A percentile compares a stretch with the other conserved stretches of the same genome.
Conservation (phyloP, 2,888 invertebrate genomes). For the Agriopis aurantiaria region DNA sequence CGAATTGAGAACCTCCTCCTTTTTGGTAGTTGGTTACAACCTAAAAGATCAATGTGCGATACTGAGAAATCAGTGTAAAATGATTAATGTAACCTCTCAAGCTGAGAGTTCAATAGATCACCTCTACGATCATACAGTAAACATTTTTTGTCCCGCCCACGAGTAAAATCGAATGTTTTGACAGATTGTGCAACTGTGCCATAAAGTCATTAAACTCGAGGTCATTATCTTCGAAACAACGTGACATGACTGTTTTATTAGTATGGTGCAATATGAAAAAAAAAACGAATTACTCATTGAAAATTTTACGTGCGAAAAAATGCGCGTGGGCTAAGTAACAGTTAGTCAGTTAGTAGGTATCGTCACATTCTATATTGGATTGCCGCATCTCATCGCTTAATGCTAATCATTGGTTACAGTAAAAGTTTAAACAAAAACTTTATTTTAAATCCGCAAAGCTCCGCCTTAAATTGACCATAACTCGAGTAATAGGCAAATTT, state of each 20-base stretch:
- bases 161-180: slow-evolving; percentile 21
- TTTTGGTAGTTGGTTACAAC: neutral
- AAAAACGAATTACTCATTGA: slow-evolving; percentile 65
- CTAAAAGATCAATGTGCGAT: neutral
- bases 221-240: slow-evolving; percentile 50
- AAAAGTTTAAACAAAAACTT: neutral
- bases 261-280: slow-evolving; percentile 58
- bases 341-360: slow-evolving; percentile 62
- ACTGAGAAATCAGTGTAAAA: slow-evolving; percentile 1
- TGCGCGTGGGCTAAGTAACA: slow-evolving; percentile 65
- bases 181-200: slow-evolving; percentile 47
- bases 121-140: slow-evolving; percentile 9
- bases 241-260: slow-evolving; percentile 33
- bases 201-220: slow-evolving; percentile 54
- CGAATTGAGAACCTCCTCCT: too few relatives aligned
- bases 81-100: slow-evolving; percentile 6
- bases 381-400: slow-evolving; percentile 23
- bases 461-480: neutral
- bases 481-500: slow-evolving; percentile 10
- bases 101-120: slow-evolving; percentile 5
- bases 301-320: slow-evolving; percentile 60
- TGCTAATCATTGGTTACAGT: too few relatives aligned
- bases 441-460: neutral
- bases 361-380: slow-evolving; percentile 45
- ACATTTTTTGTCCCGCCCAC: slow-evolving; percentile 29